phyloP scores from a whole-genome alignment of 1,140 invertebrate genomes.

The Lordiphosa collinella region DNA sequence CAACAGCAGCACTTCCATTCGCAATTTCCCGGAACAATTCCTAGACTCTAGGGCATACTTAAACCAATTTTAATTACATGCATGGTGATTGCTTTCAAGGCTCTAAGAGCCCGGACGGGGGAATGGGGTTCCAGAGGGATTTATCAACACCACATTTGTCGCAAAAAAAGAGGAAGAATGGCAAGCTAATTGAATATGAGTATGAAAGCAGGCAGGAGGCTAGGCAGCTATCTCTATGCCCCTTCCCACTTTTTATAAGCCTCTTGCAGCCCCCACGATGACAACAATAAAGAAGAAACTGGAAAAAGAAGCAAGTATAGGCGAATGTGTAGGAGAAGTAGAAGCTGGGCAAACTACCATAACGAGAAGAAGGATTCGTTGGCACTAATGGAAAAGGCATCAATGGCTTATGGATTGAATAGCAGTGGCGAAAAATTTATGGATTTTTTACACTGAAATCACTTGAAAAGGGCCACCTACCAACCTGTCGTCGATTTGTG shows the following conservation, averaged over 20 bases:
- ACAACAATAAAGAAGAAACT: conserved; percentile 20
- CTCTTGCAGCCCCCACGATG: conserved; percentile 19
- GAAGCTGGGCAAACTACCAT: conserved; percentile 19
- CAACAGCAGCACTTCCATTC: not conserved
- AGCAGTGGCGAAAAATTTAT: conserved; percentile 65
- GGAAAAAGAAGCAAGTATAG: conserved; percentile 3
- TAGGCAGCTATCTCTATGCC: not conserved
- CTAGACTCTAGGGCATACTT: conserved; percentile 37
- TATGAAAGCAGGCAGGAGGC: conserved; percentile 6
- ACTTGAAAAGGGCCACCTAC: conserved; percentile 16
- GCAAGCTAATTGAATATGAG: conserved; percentile 61
- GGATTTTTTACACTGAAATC: conserved; percentile 45
- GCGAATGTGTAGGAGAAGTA: conserved; percentile 1
- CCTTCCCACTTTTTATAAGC: conserved; percentile 19
- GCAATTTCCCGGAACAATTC: conserved; percentile 3
- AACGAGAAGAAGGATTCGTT: conserved; percentile 15
- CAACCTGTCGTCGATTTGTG: conserved; percentile 19
- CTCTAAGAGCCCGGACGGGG: conserved; percentile 10
- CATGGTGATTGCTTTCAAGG: conserved; percentile 50
- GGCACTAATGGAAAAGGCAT: conserved; percentile 74
- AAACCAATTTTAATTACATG: conserved; percentile 73
- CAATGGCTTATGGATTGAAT: conserved; percentile 68
- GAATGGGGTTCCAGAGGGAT: conserved; percentile 11
- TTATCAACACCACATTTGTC: conserved; percentile 54
- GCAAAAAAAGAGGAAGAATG: conserved; percentile 37